These are phyloP conservation scores for Rhopalosiphum padi DNA, from an alignment of 1,140 invertebrate genomes.

Conservation along the genomic window DNA sequence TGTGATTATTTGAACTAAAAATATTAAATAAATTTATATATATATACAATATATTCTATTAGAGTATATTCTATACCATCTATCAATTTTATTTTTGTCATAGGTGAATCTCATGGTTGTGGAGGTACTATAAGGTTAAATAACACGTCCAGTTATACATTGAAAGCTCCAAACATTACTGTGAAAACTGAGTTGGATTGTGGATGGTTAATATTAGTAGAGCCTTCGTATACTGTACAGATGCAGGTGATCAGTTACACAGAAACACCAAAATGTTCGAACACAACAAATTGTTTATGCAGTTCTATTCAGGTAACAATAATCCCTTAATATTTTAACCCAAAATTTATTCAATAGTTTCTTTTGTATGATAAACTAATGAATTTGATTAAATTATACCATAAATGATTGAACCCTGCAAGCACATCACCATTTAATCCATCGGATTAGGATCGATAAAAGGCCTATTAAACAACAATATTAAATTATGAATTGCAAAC, in stretches of 20 bases:
- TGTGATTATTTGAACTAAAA: too few relatives aligned
- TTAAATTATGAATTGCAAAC: too few relatives aligned
- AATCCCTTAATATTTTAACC: too few relatives aligned
- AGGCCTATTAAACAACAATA: too few relatives aligned
- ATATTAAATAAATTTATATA: not conserved
- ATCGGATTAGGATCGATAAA: too few relatives aligned
- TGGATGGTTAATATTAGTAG: conserved; percentile 26
- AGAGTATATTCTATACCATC: too few relatives aligned
- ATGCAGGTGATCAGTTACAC: conserved; percentile 4
- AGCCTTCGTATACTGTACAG: not conserved
- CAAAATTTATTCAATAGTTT: not conserved
- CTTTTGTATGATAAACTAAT: too few relatives aligned
- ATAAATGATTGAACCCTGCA: too few relatives aligned
- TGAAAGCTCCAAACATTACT: not conserved
- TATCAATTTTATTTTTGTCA: not conserved
- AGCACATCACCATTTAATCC: too few relatives aligned
- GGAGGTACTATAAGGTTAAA: conserved; percentile 30
- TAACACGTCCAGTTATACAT: not conserved
- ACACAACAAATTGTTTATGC: not conserved
- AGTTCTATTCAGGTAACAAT: not conserved
- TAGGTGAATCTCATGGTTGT: conserved; percentile 31
- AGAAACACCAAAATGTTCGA: not conserved
- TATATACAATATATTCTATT: too few relatives aligned
- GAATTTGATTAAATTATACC: too few relatives aligned
- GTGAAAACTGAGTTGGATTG: not conserved